Base-by-base conservation (phyloP, 1,140 invertebrate species). In the Papilio polyxenes region DNA sequence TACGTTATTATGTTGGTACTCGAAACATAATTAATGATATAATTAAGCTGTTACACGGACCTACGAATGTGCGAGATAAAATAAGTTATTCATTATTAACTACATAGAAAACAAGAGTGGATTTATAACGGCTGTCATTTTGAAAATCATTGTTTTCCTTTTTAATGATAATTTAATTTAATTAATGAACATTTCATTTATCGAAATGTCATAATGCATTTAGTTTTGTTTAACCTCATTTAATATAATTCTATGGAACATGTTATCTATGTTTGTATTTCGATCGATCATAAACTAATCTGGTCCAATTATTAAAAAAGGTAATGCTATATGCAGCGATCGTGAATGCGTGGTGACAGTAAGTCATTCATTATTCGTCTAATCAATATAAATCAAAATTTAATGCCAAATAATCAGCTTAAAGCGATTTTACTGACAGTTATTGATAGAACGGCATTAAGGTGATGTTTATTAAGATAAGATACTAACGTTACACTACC, bases 381-480 rank as follows among this genome's bases (percentile, higher is more conserved):
- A 82, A 84, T 86, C 83, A 84, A 83, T 83, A 87, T 85, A 86
- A 87, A 87, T 88, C 86, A 86, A 85, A 86, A 85, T 85, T 86
- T 87, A 85, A 88, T 87, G 80, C 81, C 72, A 59, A 85, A 84
- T 88, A 85, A 88, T 86, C 82, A 81, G 86, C 83, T 88, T 85
- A 86, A 62, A 81, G 81, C 79, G 86, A 88, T 87, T 87, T 83
- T 77, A 31, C 77, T 84, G 84, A 86, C 84, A 85, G 84, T 85
- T 88, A 88, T 87, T 87, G 84, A 87, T 88, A 83, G 85, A 79
- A 75, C 17, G 15, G 80, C 31, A 78, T 83, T 81, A 83, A 62
- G 37, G 23, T 48, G 84, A 83, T 83, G 65, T 37, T 56, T 53
- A 62, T 17, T 31, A 4, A 76, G 75, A 76, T 76, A 76, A 76